A percentile compares a stretch with the other conserved stretches of the same genome.
These are phyloP conservation scores for Drosophila glabriapex DNA, from an alignment of 2,888 invertebrate species.

Conservation along the genomic window DNA sequence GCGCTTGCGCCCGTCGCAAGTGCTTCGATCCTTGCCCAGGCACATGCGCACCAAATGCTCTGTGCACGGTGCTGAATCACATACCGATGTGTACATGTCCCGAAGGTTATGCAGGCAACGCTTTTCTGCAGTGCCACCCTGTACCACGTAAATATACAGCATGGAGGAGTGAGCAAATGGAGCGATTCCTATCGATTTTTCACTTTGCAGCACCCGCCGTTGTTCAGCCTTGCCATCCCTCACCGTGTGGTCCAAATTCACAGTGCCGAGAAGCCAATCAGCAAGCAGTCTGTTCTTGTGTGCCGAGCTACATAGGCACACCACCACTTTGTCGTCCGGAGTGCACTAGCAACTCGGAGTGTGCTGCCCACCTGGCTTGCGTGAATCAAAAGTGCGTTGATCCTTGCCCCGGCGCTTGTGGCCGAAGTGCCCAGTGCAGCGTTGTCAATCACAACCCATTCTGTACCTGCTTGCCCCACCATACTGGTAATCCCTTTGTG, in stretches of 20 bases:
- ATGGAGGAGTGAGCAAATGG: neutral
- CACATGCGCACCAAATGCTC: constrained; percentile 91
- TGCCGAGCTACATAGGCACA: constrained; percentile 88
- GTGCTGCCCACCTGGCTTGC: constrained; percentile 89
- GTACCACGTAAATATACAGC: constrained; percentile 82
- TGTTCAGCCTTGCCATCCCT: constrained; percentile 87
- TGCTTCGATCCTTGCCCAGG: constrained; percentile 92
- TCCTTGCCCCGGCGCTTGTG: constrained; percentile 89
- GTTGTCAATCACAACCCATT: constrained; percentile 90
- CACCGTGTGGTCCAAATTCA: constrained; percentile 92
- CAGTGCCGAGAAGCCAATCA: constrained; percentile 90
- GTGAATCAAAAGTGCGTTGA: constrained; percentile 90
- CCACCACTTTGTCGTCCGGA: constrained; percentile 92
- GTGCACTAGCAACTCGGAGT: constrained; percentile 90
- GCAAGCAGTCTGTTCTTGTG: constrained; percentile 90
- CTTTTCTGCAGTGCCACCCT: constrained; percentile 87
- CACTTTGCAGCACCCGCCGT: constrained; percentile 81
- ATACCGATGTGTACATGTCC: constrained; percentile 92
- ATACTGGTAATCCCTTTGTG: constrained; percentile 92
- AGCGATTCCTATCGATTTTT: neutral
- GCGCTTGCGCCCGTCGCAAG: constrained; percentile 90
- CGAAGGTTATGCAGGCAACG: constrained; percentile 90
- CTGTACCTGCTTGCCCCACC: constrained; percentile 89
- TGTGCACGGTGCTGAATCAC: constrained; percentile 91
- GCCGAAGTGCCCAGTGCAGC: constrained; percentile 88